phyloP scores from a whole-genome alignment of 2,113 vertebrate genomes.

The Cochlearius cochlearius region DNA sequence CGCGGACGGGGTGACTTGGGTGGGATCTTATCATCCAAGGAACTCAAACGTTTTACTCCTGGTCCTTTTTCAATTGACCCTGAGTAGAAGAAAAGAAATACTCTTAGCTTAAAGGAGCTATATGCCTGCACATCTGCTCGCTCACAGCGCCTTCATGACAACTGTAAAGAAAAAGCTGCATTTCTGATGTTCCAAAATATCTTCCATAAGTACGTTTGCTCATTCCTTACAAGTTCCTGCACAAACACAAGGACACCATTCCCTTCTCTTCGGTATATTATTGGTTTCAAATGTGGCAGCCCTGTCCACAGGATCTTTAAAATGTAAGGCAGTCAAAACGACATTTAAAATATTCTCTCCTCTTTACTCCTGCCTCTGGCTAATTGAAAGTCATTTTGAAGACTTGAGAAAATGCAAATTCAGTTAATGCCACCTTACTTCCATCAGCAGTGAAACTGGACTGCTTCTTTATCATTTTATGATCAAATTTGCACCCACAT shows the following conservation, averaged over 20 bases:
- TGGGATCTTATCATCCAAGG: conserved; percentile 90
- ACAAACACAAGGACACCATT: not conserved
- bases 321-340: not conserved
- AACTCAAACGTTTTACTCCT: conserved; percentile 88
- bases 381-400: not conserved
- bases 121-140: not conserved
- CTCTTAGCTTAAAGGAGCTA: not conserved
- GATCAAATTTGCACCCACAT: not conserved
- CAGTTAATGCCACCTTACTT: not conserved
- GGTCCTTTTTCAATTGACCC: conserved; percentile 83
- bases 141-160: not conserved
- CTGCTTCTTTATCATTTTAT: not conserved
- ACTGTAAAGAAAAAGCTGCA: not conserved
- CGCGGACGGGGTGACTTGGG: conserved; percentile 91
- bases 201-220: not conserved
- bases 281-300: not conserved
- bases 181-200: not conserved
- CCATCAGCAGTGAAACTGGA: not conserved
- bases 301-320: not conserved
- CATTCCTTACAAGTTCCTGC: not conserved
- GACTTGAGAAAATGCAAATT: not conserved
- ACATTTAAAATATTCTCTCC: not conserved
- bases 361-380: not conserved
- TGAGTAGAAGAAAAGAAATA: conserved; percentile 55
- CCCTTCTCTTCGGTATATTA: not conserved